Base-by-base conservation (phyloP, 1,140 invertebrate genomes). In the Drosophila nannoptera region DNA sequence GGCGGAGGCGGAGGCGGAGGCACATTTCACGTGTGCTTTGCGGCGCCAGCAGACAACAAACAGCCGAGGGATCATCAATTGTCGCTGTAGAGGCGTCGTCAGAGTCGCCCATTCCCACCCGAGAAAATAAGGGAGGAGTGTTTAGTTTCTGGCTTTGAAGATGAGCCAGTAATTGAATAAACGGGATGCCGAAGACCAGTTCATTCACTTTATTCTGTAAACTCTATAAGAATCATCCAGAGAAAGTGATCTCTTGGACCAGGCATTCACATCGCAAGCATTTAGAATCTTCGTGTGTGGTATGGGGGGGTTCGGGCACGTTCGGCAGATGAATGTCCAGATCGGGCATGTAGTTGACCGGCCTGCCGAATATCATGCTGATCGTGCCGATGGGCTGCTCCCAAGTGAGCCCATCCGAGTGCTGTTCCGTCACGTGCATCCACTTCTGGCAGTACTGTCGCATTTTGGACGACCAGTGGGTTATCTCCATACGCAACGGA, bases 361-460 rank as follows among this genome's bases (percentile, higher is more conserved):
- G 12, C 0, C 6, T 11, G 5, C 67, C 67, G 12, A 82, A 82
- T 2, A 29, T 56, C 78, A 82, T 72, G 29, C 42, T 65, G 5
- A 82, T 65, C 8, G 61, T 58, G 7, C 70, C 78, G 22, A 12
- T 1, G 6, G 58, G 35, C 11, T 64, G 61, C 8, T 32, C 36
- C 74, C 78, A 67, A 5, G 8, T 45, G 7, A 8, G 11, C 4
- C 42, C 33, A 0, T 49, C 7, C 0, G 42, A 52, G 8, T 64
- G 2, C 14, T 75, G 5, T 42, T 82, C 78, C 6, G 11, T 38
- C 7, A 82, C 38, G 16, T 56, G 11, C 4, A 82, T 14, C 55
- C 46, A 78, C n/a, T 35, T 29, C 29, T 11, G 32, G 7, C 36
- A 35, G 1, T 6, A 5, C 32, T 38, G 9, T 1, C 36, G 22